Evolutionary conservation across 1,140 invertebrate genomes (phyloP), one percentile per base, ranked within the genome.

Genomic region (Drosophila melanica): DNA sequence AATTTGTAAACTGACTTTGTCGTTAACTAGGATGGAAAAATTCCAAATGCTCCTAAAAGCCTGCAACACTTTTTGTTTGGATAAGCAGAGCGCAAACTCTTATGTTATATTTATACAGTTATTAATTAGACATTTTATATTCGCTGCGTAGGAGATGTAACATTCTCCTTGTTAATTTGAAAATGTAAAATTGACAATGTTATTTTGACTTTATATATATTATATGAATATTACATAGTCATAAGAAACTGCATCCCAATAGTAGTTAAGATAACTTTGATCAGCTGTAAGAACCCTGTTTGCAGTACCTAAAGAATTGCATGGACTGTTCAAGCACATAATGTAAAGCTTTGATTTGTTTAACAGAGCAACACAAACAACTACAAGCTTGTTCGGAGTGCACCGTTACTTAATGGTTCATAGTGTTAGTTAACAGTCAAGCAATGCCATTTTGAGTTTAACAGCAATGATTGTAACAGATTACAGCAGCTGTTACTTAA

Each of bases 371-470:
- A n/a, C 9, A 51, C 33, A 16, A 51, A 33, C 8, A 5, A 0
- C 5, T 33, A 9, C n/a, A 30, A 30, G 48, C 48, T 6, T 3
- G 16, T 20, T 45, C 10, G 4, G 8, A 45, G 44, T 20, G 1
- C 35, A 9, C 3, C 35, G 35, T 37, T 20, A 20, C 20, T 20
- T 3, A 20, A 20, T 1, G 20, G 20, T 20, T 20, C 20, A 20
- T 1, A 20, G 20, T 20, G 20, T 20, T 20, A 20, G 20, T 33
- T 33, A 50, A 30, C 53, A 18, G 37, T 14, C 12, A 18, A 41
- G 30, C 30, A 33, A n/a, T 67, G 50, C 55, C 70, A 73, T 48
- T 60, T 73, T 55, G 64, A 73, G 70, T 55, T 50, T 58, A 55
- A 23, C 11, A 53, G 18, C 23, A 10, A 14, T 4, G 6, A 37